These are phyloP conservation scores for Lycopodina hypogea DNA, from an alignment of 37 sponge, comb jelly and placozoan genomes.

Conservation along the genomic window DNA sequence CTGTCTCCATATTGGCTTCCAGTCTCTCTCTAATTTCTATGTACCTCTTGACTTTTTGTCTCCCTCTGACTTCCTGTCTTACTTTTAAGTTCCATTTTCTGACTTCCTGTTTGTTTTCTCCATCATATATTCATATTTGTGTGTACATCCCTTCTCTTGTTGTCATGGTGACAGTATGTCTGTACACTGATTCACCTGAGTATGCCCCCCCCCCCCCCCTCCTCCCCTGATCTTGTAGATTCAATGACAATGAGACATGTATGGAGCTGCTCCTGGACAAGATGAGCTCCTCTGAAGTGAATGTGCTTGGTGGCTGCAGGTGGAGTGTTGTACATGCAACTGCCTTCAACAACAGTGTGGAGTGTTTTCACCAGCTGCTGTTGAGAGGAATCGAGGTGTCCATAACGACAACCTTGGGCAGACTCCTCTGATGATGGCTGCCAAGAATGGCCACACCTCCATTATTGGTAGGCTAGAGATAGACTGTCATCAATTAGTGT, in stretches of 20 bases:
- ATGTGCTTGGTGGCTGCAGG: slow-evolving; percentile 42
- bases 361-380: slow-evolving; percentile 68
- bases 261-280: slow-evolving; percentile 78
- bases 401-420: slow-evolving; percentile 54
- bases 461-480: slow-evolving; percentile 45
- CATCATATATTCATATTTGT: no score
- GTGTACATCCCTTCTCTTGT: neutral
- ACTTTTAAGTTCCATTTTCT: no score
- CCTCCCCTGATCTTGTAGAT: slow-evolving; percentile 44
- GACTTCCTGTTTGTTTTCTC: no score
- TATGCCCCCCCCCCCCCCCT: no score
- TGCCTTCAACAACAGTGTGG: slow-evolving; percentile 75
- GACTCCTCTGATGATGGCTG: slow-evolving; percentile 86
- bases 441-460: slow-evolving; percentile 62
- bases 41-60: no score
- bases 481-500: neutral
- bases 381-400: slow-evolving; percentile 29
- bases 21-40: no score
- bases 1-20: no score
- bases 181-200: no score
- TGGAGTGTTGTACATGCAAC: slow-evolving; percentile 67
- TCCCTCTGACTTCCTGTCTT: no score
- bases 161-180: no score
- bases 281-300: slow-evolving; percentile 45
- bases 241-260: slow-evolving; percentile 77